A percentile compares a stretch with the other conserved stretches of the same genome.
phyloP scores from a whole-genome alignment of 2,113 vertebrate species.

The Nothobranchius kuhntae region DNA sequence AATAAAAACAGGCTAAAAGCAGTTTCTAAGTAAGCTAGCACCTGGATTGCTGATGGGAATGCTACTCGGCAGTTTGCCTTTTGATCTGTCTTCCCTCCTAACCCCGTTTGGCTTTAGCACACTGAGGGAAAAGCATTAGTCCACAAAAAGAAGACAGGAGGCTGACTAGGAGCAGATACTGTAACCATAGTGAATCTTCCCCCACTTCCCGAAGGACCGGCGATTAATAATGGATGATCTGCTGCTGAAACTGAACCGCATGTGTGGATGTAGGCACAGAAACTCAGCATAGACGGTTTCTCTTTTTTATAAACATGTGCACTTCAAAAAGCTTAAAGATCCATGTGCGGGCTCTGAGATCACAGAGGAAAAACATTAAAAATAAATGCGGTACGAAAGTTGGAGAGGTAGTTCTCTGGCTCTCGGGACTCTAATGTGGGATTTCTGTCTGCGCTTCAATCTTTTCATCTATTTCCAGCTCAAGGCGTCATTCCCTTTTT shows the following conservation, averaged over 20 bases:
- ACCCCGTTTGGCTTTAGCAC: constrained; percentile 19
- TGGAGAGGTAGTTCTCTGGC: constrained; percentile 24
- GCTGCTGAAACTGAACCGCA: constrained; percentile 49
- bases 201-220: constrained; percentile 43
- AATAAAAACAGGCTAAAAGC: constrained; percentile 10
- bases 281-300: constrained; percentile 28
- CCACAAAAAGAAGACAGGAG: constrained; percentile 33
- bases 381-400: constrained; percentile 31
- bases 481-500: background rate
- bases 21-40: background rate
- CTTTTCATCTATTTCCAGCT: constrained; percentile 16
- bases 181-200: constrained; percentile 47
- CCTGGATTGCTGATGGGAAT: background rate
- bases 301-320: constrained; percentile 23
- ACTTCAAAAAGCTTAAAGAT: constrained; percentile 29
- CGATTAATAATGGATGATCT: constrained; percentile 74
- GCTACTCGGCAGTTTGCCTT: constrained; percentile 38
- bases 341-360: constrained; percentile 29
- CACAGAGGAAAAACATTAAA: constrained; percentile 13
- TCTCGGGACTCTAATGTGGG: constrained; percentile 31
- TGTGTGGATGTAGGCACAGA: constrained; percentile 28
- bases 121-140: constrained; percentile 44
- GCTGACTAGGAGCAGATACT: constrained; percentile 37
- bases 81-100: constrained; percentile 2
- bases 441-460: constrained; percentile 23